Base-by-base conservation (phyloP, 2,888 invertebrate genomes). In the Sarcophaga carnaria region DNA sequence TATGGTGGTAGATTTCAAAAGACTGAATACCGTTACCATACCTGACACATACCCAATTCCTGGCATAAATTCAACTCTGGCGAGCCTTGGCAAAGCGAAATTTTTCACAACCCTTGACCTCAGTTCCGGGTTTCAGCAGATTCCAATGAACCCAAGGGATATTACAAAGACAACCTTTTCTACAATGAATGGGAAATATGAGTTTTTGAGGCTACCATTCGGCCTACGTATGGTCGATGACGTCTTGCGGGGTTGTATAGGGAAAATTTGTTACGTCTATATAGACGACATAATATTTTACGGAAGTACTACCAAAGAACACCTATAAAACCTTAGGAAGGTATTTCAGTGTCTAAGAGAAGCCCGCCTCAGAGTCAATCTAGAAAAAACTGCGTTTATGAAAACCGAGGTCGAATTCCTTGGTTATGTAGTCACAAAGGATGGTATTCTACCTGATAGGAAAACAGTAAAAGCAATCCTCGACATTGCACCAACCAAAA, bases 41-140 rank as follows among this genome's bases (percentile, higher is more conserved):
- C 81, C 85, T 0, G 89, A 88, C 22, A 87, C 85, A 6, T 88
- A 90, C 88, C 37, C 37, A 37, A 37, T 37, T 20, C 88, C 89
- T 0, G 88, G 88, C n/a, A 88, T 88, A 2, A 86, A 79, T 6
- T 71, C 70, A 4, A 89, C 88, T 10, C 74, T 89, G 10, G 83
- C 88, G 3, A 89, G 88, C 47, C 79, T 89, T 8, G 88, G 89
- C 10, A 54, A 88, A 12, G 82, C 88, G 3, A 88, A 89, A 60
- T 88, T 59, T 69, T 90, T 89, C 20, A 89, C 89, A 0, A 89
- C 88, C 0, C 49, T 89, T 3, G 89, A 89, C 25, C 67, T 89
- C 4, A 89, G 87, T 3, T 88, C 89, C 2, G 88, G 88, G 12
- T 90, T 90, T 47, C 88, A 90, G 25, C 89, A 90, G 66, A 89